Evolutionary conservation across 2,113 vertebrate genomes (phyloP).

Genomic region (Odontesthes bonariensis): DNA sequence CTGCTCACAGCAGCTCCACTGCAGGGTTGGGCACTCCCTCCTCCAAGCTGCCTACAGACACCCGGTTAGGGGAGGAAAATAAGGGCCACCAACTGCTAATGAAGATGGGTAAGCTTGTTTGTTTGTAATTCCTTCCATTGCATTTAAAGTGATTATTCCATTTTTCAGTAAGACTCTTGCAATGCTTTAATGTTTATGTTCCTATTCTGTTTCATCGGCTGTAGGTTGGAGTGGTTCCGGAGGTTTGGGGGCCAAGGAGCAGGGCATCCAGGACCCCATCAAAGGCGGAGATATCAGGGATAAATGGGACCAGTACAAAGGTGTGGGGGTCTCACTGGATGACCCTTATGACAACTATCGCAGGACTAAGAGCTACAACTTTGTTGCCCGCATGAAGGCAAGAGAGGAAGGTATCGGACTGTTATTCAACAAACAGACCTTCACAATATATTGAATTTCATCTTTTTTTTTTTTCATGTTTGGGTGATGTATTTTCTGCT

Average conservation of each 20-base stretch:
- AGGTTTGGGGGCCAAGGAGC: constrained; percentile 95
- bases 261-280: constrained; percentile 99
- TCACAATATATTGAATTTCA: background rate
- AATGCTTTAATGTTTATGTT: too few relatives aligned
- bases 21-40: constrained; percentile 85
- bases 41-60: constrained; percentile 82
- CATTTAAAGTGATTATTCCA: too few relatives aligned
- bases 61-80: constrained; percentile 95
- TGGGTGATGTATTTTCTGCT: background rate
- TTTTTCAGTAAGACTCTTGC: too few relatives aligned
- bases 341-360: constrained; percentile 98
- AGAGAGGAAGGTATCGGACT: constrained; percentile 90
- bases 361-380: constrained; percentile 98
- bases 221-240: constrained; percentile 97
- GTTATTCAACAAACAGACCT: background rate
- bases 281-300: constrained; percentile 96
- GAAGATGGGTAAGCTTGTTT: constrained; percentile 86
- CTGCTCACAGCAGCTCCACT: background rate
- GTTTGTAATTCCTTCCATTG: too few relatives aligned
- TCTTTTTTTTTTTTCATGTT: too few relatives aligned
- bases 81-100: constrained; percentile 84
- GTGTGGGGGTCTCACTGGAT: constrained; percentile 94
- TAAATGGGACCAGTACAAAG: constrained; percentile 99
- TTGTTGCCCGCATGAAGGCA: constrained; percentile 98
- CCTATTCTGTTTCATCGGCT: constrained; percentile 9